These are phyloP conservation scores for Psettodes erumei DNA, from an alignment of 2,113 vertebrate genomes.

Conservation along the genomic window DNA sequence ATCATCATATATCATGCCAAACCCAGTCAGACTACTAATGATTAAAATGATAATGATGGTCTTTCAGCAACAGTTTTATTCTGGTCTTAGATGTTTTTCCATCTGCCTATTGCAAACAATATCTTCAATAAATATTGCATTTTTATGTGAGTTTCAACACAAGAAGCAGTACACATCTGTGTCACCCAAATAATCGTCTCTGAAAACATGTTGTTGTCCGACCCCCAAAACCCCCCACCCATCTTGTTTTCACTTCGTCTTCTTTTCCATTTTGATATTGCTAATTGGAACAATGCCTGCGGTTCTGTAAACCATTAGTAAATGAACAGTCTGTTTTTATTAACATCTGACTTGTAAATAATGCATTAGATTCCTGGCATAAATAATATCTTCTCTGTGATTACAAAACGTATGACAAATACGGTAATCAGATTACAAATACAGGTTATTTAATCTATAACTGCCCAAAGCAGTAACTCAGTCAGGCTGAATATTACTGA, in stretches of 20 bases:
- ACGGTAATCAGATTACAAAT: slow-evolving; percentile 72
- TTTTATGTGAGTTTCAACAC: slow-evolving; percentile 52
- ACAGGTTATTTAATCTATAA: slow-evolving; percentile 59
- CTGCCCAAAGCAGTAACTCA: slow-evolving; percentile 30
- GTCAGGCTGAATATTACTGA: background rate
- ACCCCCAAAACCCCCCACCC: slow-evolving; percentile 30
- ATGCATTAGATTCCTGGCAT: slow-evolving; percentile 94
- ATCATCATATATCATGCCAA: background rate
- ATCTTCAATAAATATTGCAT: slow-evolving; percentile 62
- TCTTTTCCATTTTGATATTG: slow-evolving; percentile 89
- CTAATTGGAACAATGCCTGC: slow-evolving; percentile 92
- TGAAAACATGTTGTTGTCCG: slow-evolving; percentile 49
- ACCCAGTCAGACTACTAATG: slow-evolving; percentile 31
- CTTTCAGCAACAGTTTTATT: background rate
- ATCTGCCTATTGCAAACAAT: slow-evolving; percentile 35
- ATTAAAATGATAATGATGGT: slow-evolving; percentile 11
- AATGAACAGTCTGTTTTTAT: slow-evolving; percentile 98
- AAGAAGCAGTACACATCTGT: slow-evolving; percentile 11
- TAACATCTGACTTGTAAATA: slow-evolving; percentile 98
- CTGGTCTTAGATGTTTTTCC: slow-evolving; percentile 13
- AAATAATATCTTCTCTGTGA: slow-evolving; percentile 80
- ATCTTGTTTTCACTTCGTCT: slow-evolving; percentile 56
- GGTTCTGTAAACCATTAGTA: slow-evolving; percentile 96
- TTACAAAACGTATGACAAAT: slow-evolving; percentile 58
- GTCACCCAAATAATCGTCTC: slow-evolving; percentile 55